Percentiles rank a stretch among this genome's conserved stretches.
phyloP scores from a whole-genome alignment of 1,140 invertebrate species.

The Drosophila mojavensis region DNA sequence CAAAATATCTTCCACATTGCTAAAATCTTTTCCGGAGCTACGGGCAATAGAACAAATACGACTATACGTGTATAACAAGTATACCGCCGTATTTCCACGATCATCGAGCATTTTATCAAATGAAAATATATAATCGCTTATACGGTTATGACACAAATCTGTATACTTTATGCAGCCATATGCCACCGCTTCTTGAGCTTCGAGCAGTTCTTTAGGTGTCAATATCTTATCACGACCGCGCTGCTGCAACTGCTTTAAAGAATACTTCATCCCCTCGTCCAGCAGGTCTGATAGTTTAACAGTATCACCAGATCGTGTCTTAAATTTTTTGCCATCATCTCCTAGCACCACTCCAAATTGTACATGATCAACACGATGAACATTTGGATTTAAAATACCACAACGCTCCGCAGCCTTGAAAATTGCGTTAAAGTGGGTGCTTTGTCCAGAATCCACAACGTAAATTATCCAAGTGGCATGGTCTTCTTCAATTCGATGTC shows the following conservation, averaged over 20 bases:
- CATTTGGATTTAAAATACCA: constrained; percentile 88
- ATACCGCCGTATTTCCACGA: constrained; percentile 99
- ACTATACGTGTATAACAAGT: constrained; percentile 97
- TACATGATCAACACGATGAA: constrained; percentile 93
- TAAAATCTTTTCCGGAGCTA: constrained; percentile 88
- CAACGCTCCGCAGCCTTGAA: constrained; percentile 89
- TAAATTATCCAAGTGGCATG: constrained; percentile 97
- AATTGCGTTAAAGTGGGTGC: constrained; percentile 93
- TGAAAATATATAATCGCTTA: constrained; percentile 98
- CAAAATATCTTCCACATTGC: constrained; percentile 85
- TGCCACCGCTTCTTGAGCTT: constrained; percentile 95
- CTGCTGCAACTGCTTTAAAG: constrained; percentile 94
- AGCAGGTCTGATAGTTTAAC: constrained; percentile 95
- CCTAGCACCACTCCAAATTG: constrained; percentile 98
- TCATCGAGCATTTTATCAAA: constrained; percentile 99
- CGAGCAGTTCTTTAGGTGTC: constrained; percentile 91
- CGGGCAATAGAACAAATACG: constrained; percentile 96
- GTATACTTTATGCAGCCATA: constrained; percentile 99
- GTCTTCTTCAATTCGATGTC: constrained; percentile 94
- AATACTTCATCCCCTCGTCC: constrained; percentile 95
- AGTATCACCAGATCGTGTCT: constrained; percentile 98
- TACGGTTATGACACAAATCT: constrained; percentile 96
- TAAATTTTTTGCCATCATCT: constrained; percentile 99
- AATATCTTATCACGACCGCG: constrained; percentile 95
- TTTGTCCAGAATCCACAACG: constrained; percentile 97